A percentile compares a stretch with the other conserved stretches of the same genome.
phyloP scores from a whole-genome alignment of 2,113 vertebrate genomes.

The Marcusenius ussheri region DNA sequence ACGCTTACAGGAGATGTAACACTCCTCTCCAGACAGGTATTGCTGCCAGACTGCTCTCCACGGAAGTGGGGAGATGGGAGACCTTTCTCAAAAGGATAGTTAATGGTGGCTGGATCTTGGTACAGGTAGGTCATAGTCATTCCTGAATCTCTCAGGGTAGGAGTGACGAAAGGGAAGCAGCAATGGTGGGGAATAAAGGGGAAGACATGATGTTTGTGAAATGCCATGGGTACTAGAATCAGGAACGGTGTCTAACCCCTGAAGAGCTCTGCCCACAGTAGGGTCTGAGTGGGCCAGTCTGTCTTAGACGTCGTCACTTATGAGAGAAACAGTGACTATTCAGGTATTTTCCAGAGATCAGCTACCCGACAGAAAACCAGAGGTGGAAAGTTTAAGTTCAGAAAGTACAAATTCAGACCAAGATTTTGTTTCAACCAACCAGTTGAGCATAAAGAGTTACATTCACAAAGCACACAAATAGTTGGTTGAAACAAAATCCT shows the following conservation, averaged over 20 bases:
- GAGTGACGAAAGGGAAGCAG: neutral
- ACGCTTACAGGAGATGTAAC: slow-evolving; percentile 88
- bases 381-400: too few relatives aligned
- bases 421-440: too few relatives aligned
- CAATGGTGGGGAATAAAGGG: neutral
- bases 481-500: too few relatives aligned
- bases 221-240: neutral
- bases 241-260: slow-evolving; percentile 57
- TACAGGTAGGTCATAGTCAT: slow-evolving; percentile 89
- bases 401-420: too few relatives aligned
- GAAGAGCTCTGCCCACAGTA: slow-evolving; percentile 82
- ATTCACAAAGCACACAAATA: too few relatives aligned
- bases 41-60: slow-evolving; percentile 81
- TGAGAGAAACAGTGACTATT: neutral
- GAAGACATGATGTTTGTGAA: neutral
- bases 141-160: slow-evolving; percentile 62
- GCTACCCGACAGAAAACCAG: neutral
- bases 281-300: slow-evolving; percentile 75
- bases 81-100: slow-evolving; percentile 92
- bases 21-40: slow-evolving; percentile 81
- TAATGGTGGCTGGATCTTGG: slow-evolving; percentile 85
- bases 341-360: neutral
- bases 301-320: slow-evolving; percentile 68
- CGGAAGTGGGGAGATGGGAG: slow-evolving; percentile 82
- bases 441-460: too few relatives aligned